Evolutionary conservation across 2,888 invertebrate species (phyloP).

Genomic region (Acleris cristana): DNA sequence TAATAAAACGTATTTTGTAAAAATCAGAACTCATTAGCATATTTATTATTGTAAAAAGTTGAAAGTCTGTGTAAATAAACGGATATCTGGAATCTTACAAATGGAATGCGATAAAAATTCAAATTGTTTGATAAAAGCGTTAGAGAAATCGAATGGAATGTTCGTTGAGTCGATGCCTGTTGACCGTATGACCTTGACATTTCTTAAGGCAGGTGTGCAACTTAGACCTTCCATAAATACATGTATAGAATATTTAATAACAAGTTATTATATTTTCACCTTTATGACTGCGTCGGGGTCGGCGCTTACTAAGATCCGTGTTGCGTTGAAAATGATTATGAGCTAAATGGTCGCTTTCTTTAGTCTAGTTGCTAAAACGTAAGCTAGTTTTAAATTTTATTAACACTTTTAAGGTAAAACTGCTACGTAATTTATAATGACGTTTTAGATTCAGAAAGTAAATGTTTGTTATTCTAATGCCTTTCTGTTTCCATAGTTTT

Average conservation of each 20-base stretch:
- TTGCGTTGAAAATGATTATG: neutral
- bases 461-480: neutral
- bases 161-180: slow-evolving; percentile 47
- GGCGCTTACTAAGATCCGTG: slow-evolving; percentile 9
- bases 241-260: slow-evolving; percentile 38
- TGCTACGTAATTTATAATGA: neutral
- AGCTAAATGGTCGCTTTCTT: slow-evolving; percentile 46
- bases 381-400: slow-evolving; percentile 12
- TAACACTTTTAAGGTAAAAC: slow-evolving; percentile 7
- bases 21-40: slow-evolving; percentile 9
- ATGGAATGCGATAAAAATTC: slow-evolving; percentile 65
- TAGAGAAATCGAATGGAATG: slow-evolving; percentile 72
- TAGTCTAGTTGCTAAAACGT: slow-evolving; percentile 26
- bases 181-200: slow-evolving; percentile 74
- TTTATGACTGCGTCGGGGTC: slow-evolving; percentile 34
- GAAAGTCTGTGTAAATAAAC: slow-evolving; percentile 3
- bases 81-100: slow-evolving; percentile 11
- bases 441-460: neutral
- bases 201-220: slow-evolving; percentile 56
- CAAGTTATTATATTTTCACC: slow-evolving; percentile 45
- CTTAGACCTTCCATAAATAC: slow-evolving; percentile 41
- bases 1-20: slow-evolving; percentile 4
- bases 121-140: slow-evolving; percentile 61
- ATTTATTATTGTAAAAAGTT: slow-evolving; percentile 25
- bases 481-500: neutral